These are phyloP conservation scores for Cacoxenus indagator DNA, from an alignment of 2,888 invertebrate species.

Conservation along the genomic window DNA sequence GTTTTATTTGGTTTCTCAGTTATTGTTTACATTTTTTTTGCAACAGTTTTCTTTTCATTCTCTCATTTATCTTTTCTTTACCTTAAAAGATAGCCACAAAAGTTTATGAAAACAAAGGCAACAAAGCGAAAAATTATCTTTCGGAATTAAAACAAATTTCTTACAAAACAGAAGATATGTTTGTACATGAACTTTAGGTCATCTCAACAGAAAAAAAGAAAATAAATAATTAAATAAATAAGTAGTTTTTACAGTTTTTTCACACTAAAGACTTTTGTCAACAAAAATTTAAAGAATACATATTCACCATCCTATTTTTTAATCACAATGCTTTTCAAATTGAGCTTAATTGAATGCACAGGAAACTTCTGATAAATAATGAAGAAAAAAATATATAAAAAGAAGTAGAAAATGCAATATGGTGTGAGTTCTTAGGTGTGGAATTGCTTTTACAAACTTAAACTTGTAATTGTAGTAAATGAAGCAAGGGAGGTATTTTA, in stretches of 20 bases:
- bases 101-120: constrained; percentile 1
- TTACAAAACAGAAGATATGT: constrained; percentile 11
- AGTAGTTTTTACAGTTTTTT: neutral
- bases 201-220: neutral
- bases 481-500: constrained; percentile 14
- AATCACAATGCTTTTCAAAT: neutral
- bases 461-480: constrained; percentile 17
- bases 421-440: neutral
- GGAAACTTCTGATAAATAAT: neutral
- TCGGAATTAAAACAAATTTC: constrained; percentile 9
- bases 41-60: neutral
- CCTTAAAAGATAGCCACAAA: neutral
- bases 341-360: constrained; percentile 20
- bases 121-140: neutral
- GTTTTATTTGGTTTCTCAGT: neutral
- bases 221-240: neutral
- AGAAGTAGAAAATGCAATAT: neutral
- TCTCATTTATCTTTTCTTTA: neutral
- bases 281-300: neutral
- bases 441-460: neutral
- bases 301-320: neutral
- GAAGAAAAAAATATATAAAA: neutral
- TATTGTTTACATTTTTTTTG: neutral
- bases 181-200: constrained; percentile 13
- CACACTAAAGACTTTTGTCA: neutral